Conservation (phyloP, 2,888 invertebrate genomes). For the Sepiola atlantica region DNA sequence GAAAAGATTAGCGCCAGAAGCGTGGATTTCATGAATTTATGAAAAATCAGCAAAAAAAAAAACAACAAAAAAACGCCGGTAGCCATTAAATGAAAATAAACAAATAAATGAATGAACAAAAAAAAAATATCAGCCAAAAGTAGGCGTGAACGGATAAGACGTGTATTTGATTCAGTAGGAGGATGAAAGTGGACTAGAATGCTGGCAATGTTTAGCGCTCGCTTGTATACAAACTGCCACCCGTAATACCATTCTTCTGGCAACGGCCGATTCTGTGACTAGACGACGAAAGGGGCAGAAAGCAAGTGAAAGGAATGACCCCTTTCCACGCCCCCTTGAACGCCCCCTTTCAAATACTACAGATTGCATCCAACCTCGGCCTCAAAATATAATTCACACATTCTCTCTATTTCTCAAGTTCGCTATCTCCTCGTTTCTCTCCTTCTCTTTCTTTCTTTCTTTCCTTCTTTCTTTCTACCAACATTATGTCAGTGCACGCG, state of each 20-base stretch:
- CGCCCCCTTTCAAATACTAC: neutral
- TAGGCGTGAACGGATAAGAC: no score
- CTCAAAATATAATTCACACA: neutral
- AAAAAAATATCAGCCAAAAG: neutral
- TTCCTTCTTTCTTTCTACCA: no score
- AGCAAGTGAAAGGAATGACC: neutral
- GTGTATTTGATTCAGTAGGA: neutral
- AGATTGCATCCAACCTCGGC: neutral
- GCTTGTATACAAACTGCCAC: neutral
- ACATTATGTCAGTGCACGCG: neutral
- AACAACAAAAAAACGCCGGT: neutral
- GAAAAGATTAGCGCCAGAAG: neutral
- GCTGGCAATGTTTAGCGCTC: neutral
- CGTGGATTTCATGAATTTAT: neutral
- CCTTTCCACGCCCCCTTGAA: neutral
- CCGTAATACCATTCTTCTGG: neutral
- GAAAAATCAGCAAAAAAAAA: conserved; percentile 32
- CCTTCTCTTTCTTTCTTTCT: neutral
- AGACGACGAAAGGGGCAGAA: neutral
- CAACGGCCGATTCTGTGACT: neutral
- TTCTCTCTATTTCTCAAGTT: neutral
- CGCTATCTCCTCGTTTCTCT: neutral
- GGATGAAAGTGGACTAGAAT: neutral
- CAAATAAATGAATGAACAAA: neutral
- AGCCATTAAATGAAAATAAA: neutral